A percentile compares a stretch with the other conserved stretches of the same genome.
Evolutionary conservation across 2,113 vertebrate genomes (phyloP).

Genomic region (Myotis yumanensis): DNA sequence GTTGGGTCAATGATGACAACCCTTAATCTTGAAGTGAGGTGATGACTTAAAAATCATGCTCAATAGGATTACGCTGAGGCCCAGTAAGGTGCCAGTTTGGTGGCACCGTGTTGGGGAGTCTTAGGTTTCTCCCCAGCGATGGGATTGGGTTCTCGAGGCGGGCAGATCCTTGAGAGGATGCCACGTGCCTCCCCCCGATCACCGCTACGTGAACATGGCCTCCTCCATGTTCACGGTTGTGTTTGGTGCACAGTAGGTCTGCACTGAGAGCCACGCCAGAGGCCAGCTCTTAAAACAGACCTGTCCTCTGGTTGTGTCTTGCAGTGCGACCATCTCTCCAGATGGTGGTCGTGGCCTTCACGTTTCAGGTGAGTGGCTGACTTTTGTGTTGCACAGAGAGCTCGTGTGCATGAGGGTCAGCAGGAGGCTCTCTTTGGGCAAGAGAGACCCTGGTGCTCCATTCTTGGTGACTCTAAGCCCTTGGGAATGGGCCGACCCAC

Average conservation of each 20-base stretch:
- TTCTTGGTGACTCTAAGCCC: too few species aligned
- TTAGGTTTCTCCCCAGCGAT: too few species aligned
- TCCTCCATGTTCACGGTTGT: too few species aligned
- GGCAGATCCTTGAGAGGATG: neutral
- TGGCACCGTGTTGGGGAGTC: neutral
- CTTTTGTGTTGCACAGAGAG: too few species aligned
- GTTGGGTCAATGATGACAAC: neutral
- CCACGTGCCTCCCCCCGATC: too few species aligned
- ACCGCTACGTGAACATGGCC: too few species aligned
- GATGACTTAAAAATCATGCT: neutral
- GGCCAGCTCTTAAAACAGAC: neutral
- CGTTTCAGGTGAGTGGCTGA: too few species aligned
- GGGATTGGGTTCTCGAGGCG: neutral
- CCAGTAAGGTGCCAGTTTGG: neutral
- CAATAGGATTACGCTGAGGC: neutral
- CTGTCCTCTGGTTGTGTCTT: neutral
- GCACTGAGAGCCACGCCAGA: too few species aligned
- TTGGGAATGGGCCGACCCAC: neutral
- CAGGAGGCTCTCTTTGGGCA: too few species aligned
- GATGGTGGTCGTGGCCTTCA: neutral
- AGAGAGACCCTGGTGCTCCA: too few species aligned
- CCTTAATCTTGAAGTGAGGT: neutral
- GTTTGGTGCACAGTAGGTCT: accelerated
- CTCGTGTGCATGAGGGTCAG: accelerated
- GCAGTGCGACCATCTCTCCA: neutral